These are phyloP conservation scores for Cryptosula pallasiana DNA, from an alignment of 2,888 invertebrate genomes.

Conservation along the genomic window DNA sequence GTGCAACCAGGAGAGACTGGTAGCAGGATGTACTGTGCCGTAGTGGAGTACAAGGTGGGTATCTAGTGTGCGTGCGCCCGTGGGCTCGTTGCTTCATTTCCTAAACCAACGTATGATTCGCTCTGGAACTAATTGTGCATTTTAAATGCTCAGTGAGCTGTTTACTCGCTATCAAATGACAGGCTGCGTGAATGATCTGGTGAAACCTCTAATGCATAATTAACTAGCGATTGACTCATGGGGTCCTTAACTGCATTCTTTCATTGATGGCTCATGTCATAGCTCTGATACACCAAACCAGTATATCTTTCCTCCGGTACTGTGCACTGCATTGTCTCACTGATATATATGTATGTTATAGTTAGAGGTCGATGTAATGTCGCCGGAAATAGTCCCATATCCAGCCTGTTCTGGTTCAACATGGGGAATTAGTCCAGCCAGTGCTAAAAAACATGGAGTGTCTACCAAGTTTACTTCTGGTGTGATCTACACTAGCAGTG, in stretches of 20 bases:
- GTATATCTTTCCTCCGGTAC: no score
- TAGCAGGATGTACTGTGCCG: slow-evolving; percentile 52
- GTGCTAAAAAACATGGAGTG: slow-evolving; percentile 45
- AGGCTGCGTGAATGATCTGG: not conserved
- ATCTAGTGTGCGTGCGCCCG: not conserved
- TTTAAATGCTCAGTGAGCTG: not conserved
- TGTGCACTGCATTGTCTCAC: not conserved
- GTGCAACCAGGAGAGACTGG: slow-evolving; percentile 45
- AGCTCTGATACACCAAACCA: no score
- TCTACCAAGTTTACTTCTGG: slow-evolving; percentile 47
- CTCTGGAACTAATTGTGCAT: not conserved
- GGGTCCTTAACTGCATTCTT: no score
- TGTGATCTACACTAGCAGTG: slow-evolving; percentile 45
- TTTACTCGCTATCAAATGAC: not conserved
- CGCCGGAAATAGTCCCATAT: slow-evolving; percentile 37
- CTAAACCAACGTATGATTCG: no score
- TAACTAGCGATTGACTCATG: no score
- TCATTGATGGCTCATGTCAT: no score
- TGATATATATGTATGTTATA: slow-evolving; percentile 20
- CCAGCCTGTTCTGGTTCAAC: slow-evolving; percentile 52
- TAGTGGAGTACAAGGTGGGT: slow-evolving; percentile 51
- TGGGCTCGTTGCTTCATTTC: no score
- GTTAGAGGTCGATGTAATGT: slow-evolving; percentile 10
- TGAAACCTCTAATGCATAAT: no score
- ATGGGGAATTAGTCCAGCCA: slow-evolving; percentile 50